A percentile compares a stretch with the other conserved stretches of the same genome.
Evolutionary conservation across 2,797 vertebrate species (phyloP).

Genomic region (Etheostoma perlongum): DNA sequence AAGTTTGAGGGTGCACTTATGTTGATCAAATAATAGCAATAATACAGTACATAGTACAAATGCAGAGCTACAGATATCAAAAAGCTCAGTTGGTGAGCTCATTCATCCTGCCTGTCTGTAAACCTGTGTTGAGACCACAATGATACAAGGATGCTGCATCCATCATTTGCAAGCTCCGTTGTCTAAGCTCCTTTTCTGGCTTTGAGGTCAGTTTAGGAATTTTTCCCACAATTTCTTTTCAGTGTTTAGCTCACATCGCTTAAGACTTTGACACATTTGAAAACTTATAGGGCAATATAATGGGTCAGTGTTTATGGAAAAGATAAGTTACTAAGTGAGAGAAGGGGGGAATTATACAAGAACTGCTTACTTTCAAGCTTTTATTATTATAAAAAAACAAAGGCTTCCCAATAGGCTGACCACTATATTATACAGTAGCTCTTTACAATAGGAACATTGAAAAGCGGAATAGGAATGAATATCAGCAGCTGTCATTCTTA

Average conservation of each 20-base stretch:
- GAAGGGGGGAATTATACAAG: neutral
- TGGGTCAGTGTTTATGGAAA: neutral
- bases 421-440: slow-evolving; percentile 12
- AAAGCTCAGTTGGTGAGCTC: slow-evolving; percentile 59
- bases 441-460: slow-evolving; percentile 17
- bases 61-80: slow-evolving; percentile 60
- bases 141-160: slow-evolving; percentile 74
- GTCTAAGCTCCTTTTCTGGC: slow-evolving; percentile 36
- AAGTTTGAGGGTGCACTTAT: slow-evolving; percentile 66
- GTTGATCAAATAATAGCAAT: slow-evolving; percentile 70
- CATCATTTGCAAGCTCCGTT: slow-evolving; percentile 65
- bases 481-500: slow-evolving; percentile 40
- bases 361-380: neutral
- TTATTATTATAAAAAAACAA: too few species aligned
- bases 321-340: neutral
- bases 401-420: slow-evolving; percentile 2
- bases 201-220: slow-evolving; percentile 16
- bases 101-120: slow-evolving; percentile 75
- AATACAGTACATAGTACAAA: slow-evolving; percentile 53
- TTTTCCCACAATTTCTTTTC: slow-evolving; percentile 24
- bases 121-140: slow-evolving; percentile 61
- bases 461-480: slow-evolving; percentile 22
- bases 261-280: slow-evolving; percentile 10
- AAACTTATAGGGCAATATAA: neutral
- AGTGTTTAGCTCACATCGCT: slow-evolving; percentile 22